Base-by-base conservation (phyloP, 2,888 invertebrate genomes). In the Lasioglossum morio region DNA sequence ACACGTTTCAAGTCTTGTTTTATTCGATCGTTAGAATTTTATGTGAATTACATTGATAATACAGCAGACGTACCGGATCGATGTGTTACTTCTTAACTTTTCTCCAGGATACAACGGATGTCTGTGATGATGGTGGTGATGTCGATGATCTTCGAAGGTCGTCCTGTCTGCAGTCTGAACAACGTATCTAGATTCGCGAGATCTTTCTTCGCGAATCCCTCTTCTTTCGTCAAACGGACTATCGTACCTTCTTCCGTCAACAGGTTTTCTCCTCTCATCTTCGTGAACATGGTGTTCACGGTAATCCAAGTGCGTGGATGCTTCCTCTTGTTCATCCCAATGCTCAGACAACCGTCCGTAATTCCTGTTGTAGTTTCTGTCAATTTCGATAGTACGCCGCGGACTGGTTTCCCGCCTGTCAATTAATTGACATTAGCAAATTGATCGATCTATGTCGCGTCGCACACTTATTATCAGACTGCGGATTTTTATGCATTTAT, bases 191-290 rank as follows among this genome's bases (percentile, higher is more conserved):
- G 94, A 88, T 40, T 92, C 93, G 5, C 79, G 89, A 3, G 95
- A 92, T n/a, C 96, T 92, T 27, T 96, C 96, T 2, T 96, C 96
- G 14, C 95, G 94, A 69, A 87, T 87, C 34, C 95, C 93, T 43
- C 94, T 93, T 87, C 96, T 92, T 19, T 94, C 94, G 43, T 95
- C 95, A 81, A 95, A 96, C 0, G 96, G 96, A 87, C 95, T 96
- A 72, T 95, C 95, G 87, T 95, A 95, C 19, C 95, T 91, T 37
- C 94, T 92, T 4, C 93, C 78, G 5, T 94, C 93, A 0, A 92
- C 90, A 0, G 90, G 85, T 80, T 94, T 94, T 27, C 95, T 91
- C 30, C 94, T 87, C 27, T 94, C 94, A 2, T 95, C 94, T 16
- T 94, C 94, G 60, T 94, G 93, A 3, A 88, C 85, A 75, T 93